Base-by-base conservation (phyloP, 2,797 vertebrate genomes). In the Coregonus sp. region DNA sequence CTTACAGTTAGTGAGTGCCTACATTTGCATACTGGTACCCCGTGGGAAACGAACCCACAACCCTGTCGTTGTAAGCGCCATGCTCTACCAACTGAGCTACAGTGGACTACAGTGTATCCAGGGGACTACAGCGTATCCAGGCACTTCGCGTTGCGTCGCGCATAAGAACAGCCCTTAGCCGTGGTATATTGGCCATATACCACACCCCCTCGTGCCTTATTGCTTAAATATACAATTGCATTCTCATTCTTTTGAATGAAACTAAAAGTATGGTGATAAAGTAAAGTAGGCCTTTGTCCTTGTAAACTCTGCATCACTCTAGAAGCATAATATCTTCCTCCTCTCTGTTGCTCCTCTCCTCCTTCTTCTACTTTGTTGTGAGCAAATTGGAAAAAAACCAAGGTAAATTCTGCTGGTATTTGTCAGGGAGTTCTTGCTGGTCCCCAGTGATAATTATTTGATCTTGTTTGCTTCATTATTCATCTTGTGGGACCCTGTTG, bases 381-480 rank as follows among this genome's bases (percentile, higher is more conserved):
- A 86, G 89, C 59, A 63, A 86, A 20, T 77, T 84, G 81, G 82
- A 83, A 81, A 86, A 87, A 47, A 82, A 87, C 85, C 4, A 84
- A 91, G 88, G 91, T 92, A 92, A 93, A 93, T 91, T 91, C 85
- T 70, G 81, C 86, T 70, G 81, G 83, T 93, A 90, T 95, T 93
- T 93, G 92, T 92, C 84, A 89, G 90, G 84, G 78, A 87, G 78
- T 75, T 78, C 86, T 83, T 77, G 31, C 25, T 4, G 51, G 61
- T 94, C 94, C 93, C 92, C 67, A 80, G 90, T 68, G 93, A 90
- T 91, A 92, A 92, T 90, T 91, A 95, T 94, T 94, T 95, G 93
- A 94, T 94, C 92, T 94, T 92, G 92, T 95, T 95, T 92, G 81
- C 89, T 94, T 94, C 89, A 94, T 94, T 94, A 94, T 95, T 94